Conservation (phyloP, 2,113 vertebrate genomes). For the Himantopus leucocephalus region DNA sequence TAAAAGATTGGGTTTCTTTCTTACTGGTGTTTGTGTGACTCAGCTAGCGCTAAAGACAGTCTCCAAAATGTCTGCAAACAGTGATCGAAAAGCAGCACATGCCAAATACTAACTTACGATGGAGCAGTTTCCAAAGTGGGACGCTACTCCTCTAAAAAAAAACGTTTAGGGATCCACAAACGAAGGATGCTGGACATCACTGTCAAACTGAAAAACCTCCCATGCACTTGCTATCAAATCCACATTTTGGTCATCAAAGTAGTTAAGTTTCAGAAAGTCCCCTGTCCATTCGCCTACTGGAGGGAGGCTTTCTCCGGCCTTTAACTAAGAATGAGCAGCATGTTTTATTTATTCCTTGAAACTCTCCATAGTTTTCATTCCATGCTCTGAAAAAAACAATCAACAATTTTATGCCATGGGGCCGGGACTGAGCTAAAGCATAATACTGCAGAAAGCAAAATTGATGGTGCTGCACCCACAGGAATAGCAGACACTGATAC, state of each 20-base stretch:
- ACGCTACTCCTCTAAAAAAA: neutral
- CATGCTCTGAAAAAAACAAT: neutral
- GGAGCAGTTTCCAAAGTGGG: neutral
- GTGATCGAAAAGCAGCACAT: neutral
- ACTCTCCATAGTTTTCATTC: neutral
- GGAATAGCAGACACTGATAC: neutral
- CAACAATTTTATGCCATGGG: neutral
- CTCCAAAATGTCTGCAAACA: neutral
- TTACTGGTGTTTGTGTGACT: neutral
- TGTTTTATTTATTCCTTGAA: neutral
- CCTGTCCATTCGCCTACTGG: neutral
- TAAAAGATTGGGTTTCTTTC: neutral
- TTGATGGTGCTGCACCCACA: neutral
- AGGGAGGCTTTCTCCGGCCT: neutral
- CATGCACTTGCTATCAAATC: neutral
- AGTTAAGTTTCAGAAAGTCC: neutral
- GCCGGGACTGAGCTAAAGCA: neutral
- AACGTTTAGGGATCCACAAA: neutral
- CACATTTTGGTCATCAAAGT: neutral
- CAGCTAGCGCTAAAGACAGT: neutral
- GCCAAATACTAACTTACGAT: neutral
- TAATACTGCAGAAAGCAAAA: neutral
- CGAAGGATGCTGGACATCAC: neutral
- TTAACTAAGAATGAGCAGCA: neutral
- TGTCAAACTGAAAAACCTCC: neutral